Percentiles rank a stretch among this genome's conserved stretches.
Conservation (phyloP, 2,113 vertebrate genomes). For the Proterorhinus semilunaris region DNA sequence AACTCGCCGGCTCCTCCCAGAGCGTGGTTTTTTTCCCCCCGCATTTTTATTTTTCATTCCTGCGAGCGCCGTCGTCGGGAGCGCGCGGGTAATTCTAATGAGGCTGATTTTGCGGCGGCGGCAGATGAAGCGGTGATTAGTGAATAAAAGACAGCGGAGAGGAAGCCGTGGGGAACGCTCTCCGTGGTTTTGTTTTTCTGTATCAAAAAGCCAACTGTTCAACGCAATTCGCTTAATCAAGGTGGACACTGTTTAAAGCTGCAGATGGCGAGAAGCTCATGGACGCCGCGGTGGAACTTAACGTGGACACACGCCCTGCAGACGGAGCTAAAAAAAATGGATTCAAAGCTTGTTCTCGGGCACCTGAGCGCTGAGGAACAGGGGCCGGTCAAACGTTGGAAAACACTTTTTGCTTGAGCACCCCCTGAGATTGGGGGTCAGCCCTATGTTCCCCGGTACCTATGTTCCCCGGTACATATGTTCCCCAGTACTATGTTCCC, state of each 20-base stretch:
- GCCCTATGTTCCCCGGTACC: too few species aligned
- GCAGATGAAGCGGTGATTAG: constrained; percentile 57
- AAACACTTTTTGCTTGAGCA: too few species aligned
- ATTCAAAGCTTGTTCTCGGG: too few species aligned
- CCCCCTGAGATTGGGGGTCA: too few species aligned
- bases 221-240: neutral
- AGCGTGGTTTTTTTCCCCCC: constrained; percentile 2
- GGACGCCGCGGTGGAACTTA: neutral
- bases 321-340: too few species aligned
- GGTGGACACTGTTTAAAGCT: neutral
- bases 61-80: constrained; percentile 30
- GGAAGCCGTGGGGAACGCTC: constrained; percentile 23
- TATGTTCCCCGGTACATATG: too few species aligned
- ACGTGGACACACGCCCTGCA: too few species aligned
- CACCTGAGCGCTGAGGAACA: too few species aligned
- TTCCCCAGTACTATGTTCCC: too few species aligned
- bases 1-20: constrained; percentile 41
- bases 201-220: constrained; percentile 4
- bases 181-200: neutral
- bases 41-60: constrained; percentile 38
- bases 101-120: constrained; percentile 54
- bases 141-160: constrained; percentile 47
- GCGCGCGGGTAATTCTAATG: constrained; percentile 42
- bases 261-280: neutral
- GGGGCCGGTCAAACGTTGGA: too few species aligned